phyloP scores from a whole-genome alignment of 2,113 vertebrate species.

The Lanius collurio region DNA sequence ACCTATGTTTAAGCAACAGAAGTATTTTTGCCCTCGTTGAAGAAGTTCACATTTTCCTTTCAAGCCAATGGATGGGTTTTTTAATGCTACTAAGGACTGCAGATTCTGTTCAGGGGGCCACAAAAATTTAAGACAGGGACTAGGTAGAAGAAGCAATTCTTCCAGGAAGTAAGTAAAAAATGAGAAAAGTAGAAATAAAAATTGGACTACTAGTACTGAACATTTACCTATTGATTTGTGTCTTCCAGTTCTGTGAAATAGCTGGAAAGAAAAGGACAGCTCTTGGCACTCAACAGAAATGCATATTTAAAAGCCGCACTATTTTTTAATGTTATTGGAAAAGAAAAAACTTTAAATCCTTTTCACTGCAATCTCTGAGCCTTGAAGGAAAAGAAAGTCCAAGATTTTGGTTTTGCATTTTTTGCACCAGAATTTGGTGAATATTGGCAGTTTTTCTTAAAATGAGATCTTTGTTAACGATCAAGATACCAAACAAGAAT shows the following conservation, averaged over 20 bases:
- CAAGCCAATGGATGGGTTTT: not conserved
- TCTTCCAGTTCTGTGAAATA: not conserved
- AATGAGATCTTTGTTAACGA: not conserved
- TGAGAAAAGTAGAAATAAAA: not conserved
- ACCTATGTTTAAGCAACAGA: slow-evolving; percentile 53
- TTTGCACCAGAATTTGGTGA: not conserved
- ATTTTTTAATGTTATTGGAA: not conserved
- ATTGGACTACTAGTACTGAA: not conserved
- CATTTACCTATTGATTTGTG: not conserved
- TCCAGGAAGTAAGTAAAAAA: not conserved
- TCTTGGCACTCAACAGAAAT: not conserved
- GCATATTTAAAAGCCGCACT: not conserved
- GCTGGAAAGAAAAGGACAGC: not conserved
- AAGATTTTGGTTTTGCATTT: not conserved
- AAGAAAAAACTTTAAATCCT: not conserved
- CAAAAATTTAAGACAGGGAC: not conserved
- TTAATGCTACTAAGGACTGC: not conserved
- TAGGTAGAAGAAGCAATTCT: not conserved
- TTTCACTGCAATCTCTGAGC: not conserved
- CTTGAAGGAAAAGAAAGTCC: not conserved
- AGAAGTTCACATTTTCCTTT: slow-evolving; percentile 56
- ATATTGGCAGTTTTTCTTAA: not conserved
- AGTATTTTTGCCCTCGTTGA: slow-evolving; percentile 48
- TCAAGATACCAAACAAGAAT: not conserved
- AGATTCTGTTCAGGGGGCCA: not conserved